phyloP scores from a whole-genome alignment of 2,797 vertebrate species.

The Paedocypris micromegethes region DNA sequence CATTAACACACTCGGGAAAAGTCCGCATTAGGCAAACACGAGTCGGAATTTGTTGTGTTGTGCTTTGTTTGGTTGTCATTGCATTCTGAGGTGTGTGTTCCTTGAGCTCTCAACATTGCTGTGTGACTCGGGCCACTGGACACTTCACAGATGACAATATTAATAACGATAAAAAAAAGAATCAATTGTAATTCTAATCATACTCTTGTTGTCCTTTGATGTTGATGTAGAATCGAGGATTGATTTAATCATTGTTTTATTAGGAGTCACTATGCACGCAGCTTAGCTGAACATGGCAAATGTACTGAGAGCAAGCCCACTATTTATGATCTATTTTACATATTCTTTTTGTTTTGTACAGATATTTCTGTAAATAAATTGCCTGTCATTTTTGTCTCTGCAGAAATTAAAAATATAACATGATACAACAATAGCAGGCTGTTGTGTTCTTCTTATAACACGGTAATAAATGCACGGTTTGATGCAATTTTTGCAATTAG shows the following conservation, averaged over 20 bases:
- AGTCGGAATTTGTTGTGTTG: neutral
- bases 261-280: constrained; percentile 99
- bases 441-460: neutral
- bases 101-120: constrained; percentile 64
- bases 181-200: constrained; percentile 96
- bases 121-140: constrained; percentile 35
- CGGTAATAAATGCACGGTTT: no score
- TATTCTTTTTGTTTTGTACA: constrained; percentile 99
- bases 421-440: constrained; percentile 59
- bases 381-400: constrained; percentile 99
- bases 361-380: constrained; percentile 99
- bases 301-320: constrained; percentile 98
- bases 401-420: constrained; percentile 99
- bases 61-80: constrained; percentile 21
- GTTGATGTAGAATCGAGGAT: constrained; percentile 98
- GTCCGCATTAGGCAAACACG: neutral
- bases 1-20: neutral
- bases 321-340: constrained; percentile 99
- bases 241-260: constrained; percentile 95
- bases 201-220: constrained; percentile 97
- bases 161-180: constrained; percentile 47
- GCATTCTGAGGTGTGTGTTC: constrained; percentile 77
- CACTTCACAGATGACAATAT: constrained; percentile 75
- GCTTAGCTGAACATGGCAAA: constrained; percentile 99
- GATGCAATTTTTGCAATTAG: no score